Evolutionary conservation across 1,140 invertebrate species (phyloP), one percentile per base, ranked within the genome.

Genomic region (Drosophila pachea): DNA sequence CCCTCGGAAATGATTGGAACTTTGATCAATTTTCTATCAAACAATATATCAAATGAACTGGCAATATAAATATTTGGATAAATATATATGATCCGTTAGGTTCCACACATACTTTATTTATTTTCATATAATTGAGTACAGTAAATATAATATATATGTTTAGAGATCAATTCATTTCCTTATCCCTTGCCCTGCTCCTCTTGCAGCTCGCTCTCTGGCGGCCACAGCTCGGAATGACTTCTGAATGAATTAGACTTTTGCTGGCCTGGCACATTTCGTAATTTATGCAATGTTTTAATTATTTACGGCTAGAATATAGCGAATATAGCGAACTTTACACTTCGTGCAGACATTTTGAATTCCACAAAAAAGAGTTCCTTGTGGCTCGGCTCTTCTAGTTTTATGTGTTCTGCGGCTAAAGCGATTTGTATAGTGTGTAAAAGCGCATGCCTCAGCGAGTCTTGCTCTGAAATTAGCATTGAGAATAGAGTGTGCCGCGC

Each of bases 401-500:
- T 35, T 53, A 11, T 35, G 36, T 42, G 9, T 9, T 52, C 22
- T 63, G 60, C 53, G 60, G 60, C 43, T 54, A 54, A 31, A 29
- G 31, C 60, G 54, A 63, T 63, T 63, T 63, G 60, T 63, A 9
- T n/a, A n/a, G n/a, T 32, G 38, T 14, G 31, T 22, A 22, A 22
- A 32, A 54, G 60, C 29, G 49, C 14, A 63, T 56, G 54, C 40
- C 54, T 56, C 54, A 56, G 54, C 54, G 54, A 12, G 32, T 56
- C 33, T 56, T 56, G 32, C 40, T 56, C 54, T 45, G 50, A 63
- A 63, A 63, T 63, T 35, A 54, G 60, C 60, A 54, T 63, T 22
- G 22, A 45, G 60, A 63, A 53, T 45, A 54, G 31, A 12, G 5
- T 54, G 16, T n/a, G 31, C 14, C 22, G 43, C 12, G 33, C 31